Evolutionary conservation across 2,888 invertebrate species (phyloP).

Genomic region (Cosmorhoe ocellata): DNA sequence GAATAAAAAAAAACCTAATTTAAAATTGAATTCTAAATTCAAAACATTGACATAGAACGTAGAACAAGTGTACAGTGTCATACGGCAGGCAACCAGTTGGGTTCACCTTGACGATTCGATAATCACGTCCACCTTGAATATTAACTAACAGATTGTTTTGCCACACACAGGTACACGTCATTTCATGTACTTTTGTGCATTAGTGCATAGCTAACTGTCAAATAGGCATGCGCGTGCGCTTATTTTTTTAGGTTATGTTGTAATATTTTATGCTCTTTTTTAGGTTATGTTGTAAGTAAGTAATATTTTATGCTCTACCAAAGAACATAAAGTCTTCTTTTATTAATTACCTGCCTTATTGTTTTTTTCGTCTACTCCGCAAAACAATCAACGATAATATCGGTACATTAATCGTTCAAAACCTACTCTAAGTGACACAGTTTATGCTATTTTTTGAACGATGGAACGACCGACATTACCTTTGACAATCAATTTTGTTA

Average conservation of each 20-base stretch:
- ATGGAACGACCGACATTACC: too few relatives aligned
- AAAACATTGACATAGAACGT: constrained; percentile 36
- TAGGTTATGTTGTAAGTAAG: background rate
- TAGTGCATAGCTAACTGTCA: constrained; percentile 25
- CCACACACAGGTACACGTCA: constrained; percentile 41
- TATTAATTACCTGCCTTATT: too few relatives aligned
- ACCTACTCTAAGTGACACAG: too few relatives aligned
- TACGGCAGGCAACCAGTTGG: constrained; percentile 45
- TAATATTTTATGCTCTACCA: too few relatives aligned
- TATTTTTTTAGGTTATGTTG: background rate
- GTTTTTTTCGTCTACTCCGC: too few relatives aligned
- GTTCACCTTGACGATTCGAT: constrained; percentile 75
- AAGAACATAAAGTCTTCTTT: too few relatives aligned
- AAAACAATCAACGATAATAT: too few relatives aligned
- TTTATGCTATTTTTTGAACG: too few relatives aligned
- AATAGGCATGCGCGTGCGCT: constrained; percentile 23
- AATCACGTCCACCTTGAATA: constrained; percentile 79
- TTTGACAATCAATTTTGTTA: too few relatives aligned
- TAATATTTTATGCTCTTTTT: constrained; percentile 5
- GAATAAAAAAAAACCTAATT: constrained; percentile 23
- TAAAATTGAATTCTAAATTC: constrained; percentile 36
- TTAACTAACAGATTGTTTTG: constrained; percentile 74
- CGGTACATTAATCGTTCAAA: too few relatives aligned
- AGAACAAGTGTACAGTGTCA: constrained; percentile 30
- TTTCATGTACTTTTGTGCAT: constrained; percentile 30